Percentiles rank a stretch among this genome's conserved stretches.
phyloP scores from a whole-genome alignment of 2,888 invertebrate genomes.

The Tachina grossa region DNA sequence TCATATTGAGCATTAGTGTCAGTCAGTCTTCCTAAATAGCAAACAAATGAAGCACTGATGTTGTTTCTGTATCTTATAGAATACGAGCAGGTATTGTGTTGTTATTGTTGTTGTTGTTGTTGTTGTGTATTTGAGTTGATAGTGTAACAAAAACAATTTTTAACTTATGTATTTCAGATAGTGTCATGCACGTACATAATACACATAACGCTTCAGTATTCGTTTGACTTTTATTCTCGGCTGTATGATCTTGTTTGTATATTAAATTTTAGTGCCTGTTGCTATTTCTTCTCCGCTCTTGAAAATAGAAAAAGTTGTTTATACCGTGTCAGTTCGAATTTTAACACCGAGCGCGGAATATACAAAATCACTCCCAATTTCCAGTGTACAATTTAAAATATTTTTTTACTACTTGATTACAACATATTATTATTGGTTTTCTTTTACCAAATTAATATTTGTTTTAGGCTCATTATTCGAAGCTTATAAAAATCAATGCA shows the following conservation, averaged over 20 bases:
- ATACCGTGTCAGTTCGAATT: constrained; percentile 60
- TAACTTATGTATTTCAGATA: constrained; percentile 62
- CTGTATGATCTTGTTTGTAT: constrained; percentile 52
- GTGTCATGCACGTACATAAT: constrained; percentile 29
- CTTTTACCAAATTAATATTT: constrained; percentile 3
- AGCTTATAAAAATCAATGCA: background rate
- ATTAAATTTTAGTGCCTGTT: constrained; percentile 21
- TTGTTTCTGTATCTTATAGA: constrained; percentile 19
- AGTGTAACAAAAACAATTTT: constrained; percentile 64
- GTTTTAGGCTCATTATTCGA: background rate
- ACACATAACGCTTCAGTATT: constrained; percentile 10
- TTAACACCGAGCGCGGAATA: constrained; percentile 65
- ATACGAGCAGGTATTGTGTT: background rate
- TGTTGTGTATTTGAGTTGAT: constrained; percentile 43
- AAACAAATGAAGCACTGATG: constrained; percentile 10
- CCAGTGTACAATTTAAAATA: constrained; percentile 19
- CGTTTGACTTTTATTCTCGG: constrained; percentile 49
- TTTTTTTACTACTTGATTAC: background rate
- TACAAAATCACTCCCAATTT: constrained; percentile 13
- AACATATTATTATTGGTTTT: background rate
- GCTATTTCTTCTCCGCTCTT: constrained; percentile 39
- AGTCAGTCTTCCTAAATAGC: constrained; percentile 6
- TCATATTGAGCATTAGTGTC: constrained; percentile 16
- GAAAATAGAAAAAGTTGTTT: constrained; percentile 43
- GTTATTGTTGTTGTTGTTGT: background rate